These are phyloP conservation scores for Leptinotarsa tumamoca DNA, from an alignment of 2,888 invertebrate species.

Conservation along the genomic window DNA sequence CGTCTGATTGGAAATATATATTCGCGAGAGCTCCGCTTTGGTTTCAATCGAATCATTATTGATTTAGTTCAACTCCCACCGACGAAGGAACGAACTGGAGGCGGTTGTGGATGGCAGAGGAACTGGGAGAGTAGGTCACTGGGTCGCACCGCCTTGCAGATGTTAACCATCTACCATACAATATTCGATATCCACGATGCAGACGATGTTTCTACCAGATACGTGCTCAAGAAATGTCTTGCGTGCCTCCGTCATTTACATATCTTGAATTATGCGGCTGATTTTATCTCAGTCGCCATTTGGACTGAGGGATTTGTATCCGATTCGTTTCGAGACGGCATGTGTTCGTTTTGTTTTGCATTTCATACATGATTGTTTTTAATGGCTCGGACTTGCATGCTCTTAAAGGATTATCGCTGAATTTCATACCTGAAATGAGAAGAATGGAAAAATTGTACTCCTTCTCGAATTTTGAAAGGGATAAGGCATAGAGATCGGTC, in stretches of 20 bases:
- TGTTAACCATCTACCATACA: slow-evolving; percentile 49
- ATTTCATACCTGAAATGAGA: too few relatives aligned
- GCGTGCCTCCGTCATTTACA: slow-evolving; percentile 24
- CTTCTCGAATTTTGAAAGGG: too few relatives aligned
- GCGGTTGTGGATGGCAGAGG: slow-evolving; percentile 42
- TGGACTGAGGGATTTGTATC: not conserved
- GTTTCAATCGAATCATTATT: not conserved
- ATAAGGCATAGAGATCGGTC: too few relatives aligned
- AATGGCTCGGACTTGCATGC: not conserved
- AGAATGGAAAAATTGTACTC: too few relatives aligned
- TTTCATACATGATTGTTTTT: not conserved
- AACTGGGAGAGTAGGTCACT: slow-evolving; percentile 63
- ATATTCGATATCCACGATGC: slow-evolving; percentile 18
- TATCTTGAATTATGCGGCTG: slow-evolving; percentile 19
- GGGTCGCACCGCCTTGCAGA: slow-evolving; percentile 62
- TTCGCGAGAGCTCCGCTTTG: too few relatives aligned
- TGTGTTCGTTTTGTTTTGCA: not conserved
- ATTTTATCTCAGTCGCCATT: slow-evolving; percentile 15
- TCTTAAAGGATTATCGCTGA: too few relatives aligned
- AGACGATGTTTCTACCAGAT: slow-evolving; percentile 20
- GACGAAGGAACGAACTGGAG: slow-evolving; percentile 12
- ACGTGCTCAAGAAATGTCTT: slow-evolving; percentile 17
- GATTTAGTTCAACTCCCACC: slow-evolving; percentile 10
- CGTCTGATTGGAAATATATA: not conserved
- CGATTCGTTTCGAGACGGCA: not conserved